These are phyloP conservation scores for Mobula birostris DNA, from an alignment of 2,113 vertebrate genomes.

Conservation along the genomic window DNA sequence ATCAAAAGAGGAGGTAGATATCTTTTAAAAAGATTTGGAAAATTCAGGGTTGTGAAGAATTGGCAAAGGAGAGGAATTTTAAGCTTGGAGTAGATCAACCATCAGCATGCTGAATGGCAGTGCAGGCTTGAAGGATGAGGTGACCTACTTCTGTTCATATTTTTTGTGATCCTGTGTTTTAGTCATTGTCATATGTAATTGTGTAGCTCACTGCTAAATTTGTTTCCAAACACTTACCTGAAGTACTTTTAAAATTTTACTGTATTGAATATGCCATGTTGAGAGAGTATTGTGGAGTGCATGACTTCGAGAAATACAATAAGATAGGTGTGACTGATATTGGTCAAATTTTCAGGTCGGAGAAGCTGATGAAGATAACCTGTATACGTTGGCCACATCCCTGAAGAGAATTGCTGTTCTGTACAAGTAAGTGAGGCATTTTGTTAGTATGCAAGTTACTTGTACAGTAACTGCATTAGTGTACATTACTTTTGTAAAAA, in stretches of 20 bases:
- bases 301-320: background rate
- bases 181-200: no score
- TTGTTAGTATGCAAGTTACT: background rate
- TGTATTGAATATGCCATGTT: background rate
- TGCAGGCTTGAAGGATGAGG: no score
- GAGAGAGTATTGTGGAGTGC: background rate
- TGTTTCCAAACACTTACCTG: no score
- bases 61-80: no score
- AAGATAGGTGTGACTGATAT: background rate
- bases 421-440: background rate
- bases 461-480: background rate
- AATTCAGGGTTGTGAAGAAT: no score
- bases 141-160: no score
- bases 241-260: background rate
- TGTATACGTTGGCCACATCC: background rate
- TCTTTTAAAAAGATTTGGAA: no score
- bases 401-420: slow-evolving; percentile 9
- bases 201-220: no score
- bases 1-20: background rate
- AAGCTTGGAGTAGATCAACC: no score
- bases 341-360: background rate
- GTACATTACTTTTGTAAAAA: background rate
- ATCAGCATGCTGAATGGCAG: no score
- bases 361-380: background rate
- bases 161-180: background rate